Evolutionary conservation across 2,797 vertebrate genomes (phyloP), one percentile per base, ranked within the genome.

Genomic region (Orientallactaga sibirica): DNA sequence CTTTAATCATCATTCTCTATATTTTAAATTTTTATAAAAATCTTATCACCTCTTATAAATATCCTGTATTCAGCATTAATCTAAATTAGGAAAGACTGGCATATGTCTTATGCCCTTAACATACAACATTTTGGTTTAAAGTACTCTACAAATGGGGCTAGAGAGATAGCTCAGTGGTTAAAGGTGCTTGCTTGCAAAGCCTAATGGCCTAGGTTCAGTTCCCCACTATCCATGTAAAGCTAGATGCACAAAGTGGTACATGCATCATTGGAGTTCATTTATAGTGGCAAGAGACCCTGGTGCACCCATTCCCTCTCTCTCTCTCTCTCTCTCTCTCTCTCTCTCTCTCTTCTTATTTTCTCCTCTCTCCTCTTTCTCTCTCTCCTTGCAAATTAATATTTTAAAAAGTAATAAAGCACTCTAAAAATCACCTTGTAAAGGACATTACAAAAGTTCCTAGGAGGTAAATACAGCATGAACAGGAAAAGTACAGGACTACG

Each of bases 1-100:
- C 55, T 94, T 92, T 82, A 90, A 78, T 64, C 29, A 55, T 78
- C n/a, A 52, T 70, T 76, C 68, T 95, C 82, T 86, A 79, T n/a
- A n/a, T 67, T 88, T 91, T 79, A 92, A 88, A 9, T 12, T 75
- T 62, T 12, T 52, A 68, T 33, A 80, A 95, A 88, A 41, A 75
- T 78, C 16, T 88, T 87, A 82, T 90, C 7, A 48, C 4, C 68
- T 48, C 90, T 77, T 82, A 66, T 19, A 81, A 37, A 77, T 81
- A 75, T 37, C 66, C 37, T 88, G 37, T 78, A 73, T 74, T 77
- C 19, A 82, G 33, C 37, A 86, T 88, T 86, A 90, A 64, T 61
- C 22, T 92, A 4, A 81, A 37, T 89, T 82, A 86, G 64, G 88
- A 64, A 91, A 92, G 3, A 33, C n/a, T 68, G 52, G 76, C 76